Evolutionary conservation across 2,797 vertebrate species (phyloP), one percentile per base, ranked within the genome.

Genomic region (Molossus molossus): DNA sequence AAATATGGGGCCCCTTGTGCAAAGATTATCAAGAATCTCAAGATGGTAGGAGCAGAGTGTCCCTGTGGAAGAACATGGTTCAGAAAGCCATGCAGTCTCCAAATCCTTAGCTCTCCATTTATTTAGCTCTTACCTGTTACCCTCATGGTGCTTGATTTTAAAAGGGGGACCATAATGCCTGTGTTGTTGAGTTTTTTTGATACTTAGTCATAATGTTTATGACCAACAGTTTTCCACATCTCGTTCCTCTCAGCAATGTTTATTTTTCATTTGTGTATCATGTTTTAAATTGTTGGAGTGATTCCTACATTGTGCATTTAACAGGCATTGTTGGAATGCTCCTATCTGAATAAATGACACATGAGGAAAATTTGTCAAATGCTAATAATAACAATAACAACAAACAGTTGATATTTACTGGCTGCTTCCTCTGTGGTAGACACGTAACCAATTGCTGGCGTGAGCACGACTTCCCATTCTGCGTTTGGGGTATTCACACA

Each of bases 11-110:
- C 23, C 17, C 33, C 33, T 21, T 50, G 2, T 77, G 77, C 15
- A 70, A 88, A 83, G 65, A 72, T 37, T 40, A n/a, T 40, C 58
- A 86, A 87, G 40, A 33, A 94, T 79, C 87, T 91, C 48, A 79
- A 91, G 64, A 65, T 64, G 70, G 37, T 18, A 60, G 48, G 18
- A 17, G 14, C 37, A 67, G 50, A 90, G 3, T 14, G 3, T 45
- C 3, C 20, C 65, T 67, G 57, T 58, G 64, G 62, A 65, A 57
- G 11, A n/a, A 25, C 14, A 15, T 72, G 33, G 2, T 1, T 83
- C 27, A 25, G 33, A 58, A 58, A 72, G 23, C 80, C 12, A 55
- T 8, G 1, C 9, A 5, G 7, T 64, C 70, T 73, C 29, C 25
- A 40, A 1, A 77, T 67, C 12, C 27, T 96, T 67, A 73, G 5